These are phyloP conservation scores for Trissolcus basalis DNA, from an alignment of 1,140 invertebrate genomes.

Conservation along the genomic window DNA sequence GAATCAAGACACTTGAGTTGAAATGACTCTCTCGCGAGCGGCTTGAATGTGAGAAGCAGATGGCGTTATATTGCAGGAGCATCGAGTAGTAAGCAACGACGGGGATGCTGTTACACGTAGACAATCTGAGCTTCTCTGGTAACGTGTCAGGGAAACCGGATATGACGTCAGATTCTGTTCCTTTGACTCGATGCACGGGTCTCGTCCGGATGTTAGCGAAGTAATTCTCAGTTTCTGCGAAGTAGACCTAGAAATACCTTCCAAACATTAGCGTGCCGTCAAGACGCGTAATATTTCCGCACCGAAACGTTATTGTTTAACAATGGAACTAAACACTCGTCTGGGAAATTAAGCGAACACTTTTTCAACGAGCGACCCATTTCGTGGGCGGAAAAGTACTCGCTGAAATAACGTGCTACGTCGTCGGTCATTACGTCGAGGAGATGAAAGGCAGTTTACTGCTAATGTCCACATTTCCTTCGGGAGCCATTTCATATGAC, in stretches of 20 bases:
- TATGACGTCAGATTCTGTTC: conserved; percentile 53
- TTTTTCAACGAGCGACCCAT: conserved; percentile 2
- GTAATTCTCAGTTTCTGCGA: conserved; percentile 18
- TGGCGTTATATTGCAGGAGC: conserved; percentile 34
- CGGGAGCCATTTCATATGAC: conserved; percentile 33
- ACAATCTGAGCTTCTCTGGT: conserved; percentile 56
- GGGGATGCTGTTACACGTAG: conserved; percentile 41
- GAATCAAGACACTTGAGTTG: conserved; percentile 20
- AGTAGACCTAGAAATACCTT: conserved; percentile 41
- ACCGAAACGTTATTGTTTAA: conserved; percentile 21
- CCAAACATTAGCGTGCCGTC: conserved; percentile 40
- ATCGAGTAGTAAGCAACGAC: conserved; percentile 27
- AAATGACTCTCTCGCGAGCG: conserved; percentile 16
- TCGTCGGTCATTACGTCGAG: conserved; percentile 35
- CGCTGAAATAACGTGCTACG: not conserved
- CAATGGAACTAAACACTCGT: conserved; percentile 37
- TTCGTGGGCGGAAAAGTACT: conserved; percentile 9
- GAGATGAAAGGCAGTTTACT: conserved; percentile 21
- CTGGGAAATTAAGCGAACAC: conserved; percentile 32
- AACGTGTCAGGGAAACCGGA: conserved; percentile 57
- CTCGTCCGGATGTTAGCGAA: conserved; percentile 31
- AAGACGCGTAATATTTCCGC: conserved; percentile 33
- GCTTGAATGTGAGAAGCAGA: conserved; percentile 22
- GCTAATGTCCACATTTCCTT: conserved; percentile 45
- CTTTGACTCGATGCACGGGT: conserved; percentile 36